Percentiles rank a stretch among this genome's conserved stretches.
phyloP scores from a whole-genome alignment of 1,140 invertebrate species.

The Zeugodacus cucurbitae region DNA sequence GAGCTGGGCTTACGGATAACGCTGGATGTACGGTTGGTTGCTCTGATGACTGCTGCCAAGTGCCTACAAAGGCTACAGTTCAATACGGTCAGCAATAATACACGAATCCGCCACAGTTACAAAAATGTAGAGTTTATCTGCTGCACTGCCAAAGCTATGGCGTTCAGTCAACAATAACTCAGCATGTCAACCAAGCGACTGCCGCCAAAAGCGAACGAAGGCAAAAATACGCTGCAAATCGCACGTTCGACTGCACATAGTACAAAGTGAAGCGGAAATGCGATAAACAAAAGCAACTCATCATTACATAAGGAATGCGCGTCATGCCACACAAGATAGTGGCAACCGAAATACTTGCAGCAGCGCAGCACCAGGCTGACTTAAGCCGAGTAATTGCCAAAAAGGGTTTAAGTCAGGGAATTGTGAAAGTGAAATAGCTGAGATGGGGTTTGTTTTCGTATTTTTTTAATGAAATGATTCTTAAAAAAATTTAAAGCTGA shows the following conservation, averaged over 20 bases:
- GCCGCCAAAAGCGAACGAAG: neutral
- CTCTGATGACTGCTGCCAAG: neutral
- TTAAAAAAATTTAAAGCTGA: no score
- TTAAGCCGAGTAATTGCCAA: neutral
- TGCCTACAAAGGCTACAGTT: neutral
- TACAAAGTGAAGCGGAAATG: neutral
- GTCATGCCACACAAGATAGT: constrained; percentile 14
- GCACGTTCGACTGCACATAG: neutral
- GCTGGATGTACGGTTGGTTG: neutral
- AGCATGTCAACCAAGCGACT: constrained; percentile 3
- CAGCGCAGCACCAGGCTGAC: neutral
- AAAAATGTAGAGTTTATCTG: neutral
- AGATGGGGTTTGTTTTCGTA: neutral
- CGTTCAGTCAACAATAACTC: constrained; percentile 27
- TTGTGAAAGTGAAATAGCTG: neutral
- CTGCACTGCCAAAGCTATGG: neutral
- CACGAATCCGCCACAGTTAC: neutral
- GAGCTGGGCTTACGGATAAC: neutral
- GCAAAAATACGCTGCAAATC: neutral
- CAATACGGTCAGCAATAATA: neutral
- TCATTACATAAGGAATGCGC: constrained; percentile 14
- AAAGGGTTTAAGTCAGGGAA: neutral
- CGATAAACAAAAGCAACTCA: neutral
- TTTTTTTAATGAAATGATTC: no score
- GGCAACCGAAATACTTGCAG: neutral